Evolutionary conservation across 1,140 invertebrate species (phyloP), one percentile per base, ranked within the genome.

Genomic region (Pararge aegeria): DNA sequence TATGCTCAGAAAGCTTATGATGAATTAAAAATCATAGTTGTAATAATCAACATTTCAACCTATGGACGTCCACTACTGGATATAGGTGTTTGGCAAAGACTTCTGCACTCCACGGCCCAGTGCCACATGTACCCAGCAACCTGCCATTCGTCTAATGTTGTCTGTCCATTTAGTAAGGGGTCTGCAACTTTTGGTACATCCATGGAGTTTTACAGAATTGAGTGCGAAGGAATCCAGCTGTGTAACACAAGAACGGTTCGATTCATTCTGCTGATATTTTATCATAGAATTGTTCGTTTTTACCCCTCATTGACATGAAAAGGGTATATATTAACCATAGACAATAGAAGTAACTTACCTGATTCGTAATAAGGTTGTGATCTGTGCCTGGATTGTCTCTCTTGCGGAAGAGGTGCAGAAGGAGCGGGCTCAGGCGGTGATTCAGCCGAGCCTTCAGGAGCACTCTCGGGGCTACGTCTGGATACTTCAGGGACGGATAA

Each of bases 281-380:
- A n/a, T n/a, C 30, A n/a, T 34, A 12, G 30, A 4, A 34, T 34
- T 34, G 30, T 34, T 34, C n/a, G 30, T 34, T 34, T 30, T 34
- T 34, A 12, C n/a, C 30, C 30, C n/a, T n/a, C n/a, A n/a, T n/a
- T n/a, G n/a, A n/a, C n/a, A n/a, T n/a, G n/a, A n/a, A n/a, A n/a
- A n/a, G n/a, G n/a, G n/a, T n/a, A n/a, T n/a, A n/a, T n/a, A n/a
- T n/a, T n/a, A n/a, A n/a, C n/a, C n/a, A n/a, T n/a, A n/a, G n/a
- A n/a, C n/a, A n/a, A n/a, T n/a, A n/a, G n/a, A 24, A 24, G 7
- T 46, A 42, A 75, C 72, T 72, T 58, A 87, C 86, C 83, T 62
- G 86, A 89, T 78, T 89, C 83, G 86, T 89, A 89, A 57, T 87
- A 87, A 53, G 77, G 81, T 63, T 89, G 86, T 5, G 83, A 78